Conservation (phyloP, 2,797 vertebrate species). For the Sparus aurata region DNA sequence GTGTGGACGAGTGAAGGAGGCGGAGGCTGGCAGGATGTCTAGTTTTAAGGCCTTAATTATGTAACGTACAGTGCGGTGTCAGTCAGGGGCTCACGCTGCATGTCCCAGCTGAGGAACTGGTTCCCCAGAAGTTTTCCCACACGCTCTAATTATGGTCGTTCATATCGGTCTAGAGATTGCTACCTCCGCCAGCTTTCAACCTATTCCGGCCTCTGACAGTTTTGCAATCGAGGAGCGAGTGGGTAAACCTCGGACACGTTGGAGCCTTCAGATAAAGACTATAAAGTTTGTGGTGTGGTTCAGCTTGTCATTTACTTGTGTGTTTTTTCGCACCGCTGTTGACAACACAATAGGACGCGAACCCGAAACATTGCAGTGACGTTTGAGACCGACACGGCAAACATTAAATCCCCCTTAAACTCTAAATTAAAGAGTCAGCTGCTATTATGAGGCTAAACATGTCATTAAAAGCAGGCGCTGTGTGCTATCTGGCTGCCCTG, state of each 20-base stretch:
- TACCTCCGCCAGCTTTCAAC: conserved; percentile 66
- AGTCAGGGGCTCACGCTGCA: conserved; percentile 46
- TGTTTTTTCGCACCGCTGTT: conserved; percentile 1
- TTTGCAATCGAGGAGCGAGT: conserved; percentile 27
- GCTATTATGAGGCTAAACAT: conserved; percentile 73
- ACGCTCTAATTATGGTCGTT: conserved; percentile 72
- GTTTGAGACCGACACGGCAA: conserved; percentile 38
- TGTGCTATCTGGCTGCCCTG: conserved; percentile 63
- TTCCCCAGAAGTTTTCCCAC: conserved; percentile 65
- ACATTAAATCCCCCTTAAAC: conserved; percentile 55
- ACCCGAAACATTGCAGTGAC: conserved; percentile 37
- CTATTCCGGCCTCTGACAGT: conserved; percentile 52
- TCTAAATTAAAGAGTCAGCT: conserved; percentile 74
- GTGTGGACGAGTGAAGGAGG: conserved; percentile 16
- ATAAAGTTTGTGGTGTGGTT: conserved; percentile 15
- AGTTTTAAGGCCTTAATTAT: conserved; percentile 73
- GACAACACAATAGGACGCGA: conserved; percentile 14
- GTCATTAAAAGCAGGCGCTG: conserved; percentile 73
- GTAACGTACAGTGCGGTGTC: conserved; percentile 67
- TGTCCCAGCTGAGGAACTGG: conserved; percentile 57
- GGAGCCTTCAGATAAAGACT: conserved; percentile 44
- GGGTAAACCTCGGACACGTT: conserved; percentile 37
- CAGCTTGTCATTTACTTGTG: conserved; percentile 44
- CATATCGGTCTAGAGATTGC: conserved; percentile 74
- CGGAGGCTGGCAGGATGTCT: conserved; percentile 43